Base-by-base conservation (phyloP, 2,113 vertebrate species). In the Rafetus swinhoei region DNA sequence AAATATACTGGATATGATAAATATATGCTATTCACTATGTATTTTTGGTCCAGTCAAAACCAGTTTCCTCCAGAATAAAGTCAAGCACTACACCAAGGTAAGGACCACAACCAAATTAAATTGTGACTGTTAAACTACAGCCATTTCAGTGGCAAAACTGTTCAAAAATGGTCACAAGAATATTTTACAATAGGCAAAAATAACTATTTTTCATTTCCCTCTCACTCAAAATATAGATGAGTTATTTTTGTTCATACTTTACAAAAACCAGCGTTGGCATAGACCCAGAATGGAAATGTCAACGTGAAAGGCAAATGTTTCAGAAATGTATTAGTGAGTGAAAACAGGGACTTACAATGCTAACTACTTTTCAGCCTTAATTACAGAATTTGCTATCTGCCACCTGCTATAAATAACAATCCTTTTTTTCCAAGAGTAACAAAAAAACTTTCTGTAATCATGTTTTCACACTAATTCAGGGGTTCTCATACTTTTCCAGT, bases 391-490 rank as follows among this genome's bases (percentile, higher is more conserved):
- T 4, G 3, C 92, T 92, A 94, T 50, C 72, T 88, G 86, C 84
- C 88, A 79, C 60, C 27, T 91, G 93, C 89, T 91, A 91, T 88
- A 97, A 96, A 95, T 88, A 96, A 7, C 25, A 45, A 81, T 14
- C 6, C 39, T 39, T 81, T 54, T 92, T 90, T 82, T 85, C 80
- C 24, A 83, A 57, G 74, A 95, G 84, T 35, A 95, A 86, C 79
- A 91, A 60, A 84, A 95, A 77, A 62, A 84, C 27, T 90, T 87
- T 93, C 86, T 95, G 77, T 94, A 92, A 93, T 96, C 86, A 57
- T 82, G 88, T 96, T 96, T 95, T 94, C 92, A 91, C 77, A 62
- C 45, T n/a, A 53, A 91, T 95, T 84, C 94, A 96, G 93, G 35
- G 85, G 90, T 91, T 96, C 88, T 88, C 72, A 39, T 29, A 5